A percentile compares a stretch with the other conserved stretches of the same genome.
Evolutionary conservation across 2,113 vertebrate species (phyloP).

Genomic region (Trematomus loennbergii): DNA sequence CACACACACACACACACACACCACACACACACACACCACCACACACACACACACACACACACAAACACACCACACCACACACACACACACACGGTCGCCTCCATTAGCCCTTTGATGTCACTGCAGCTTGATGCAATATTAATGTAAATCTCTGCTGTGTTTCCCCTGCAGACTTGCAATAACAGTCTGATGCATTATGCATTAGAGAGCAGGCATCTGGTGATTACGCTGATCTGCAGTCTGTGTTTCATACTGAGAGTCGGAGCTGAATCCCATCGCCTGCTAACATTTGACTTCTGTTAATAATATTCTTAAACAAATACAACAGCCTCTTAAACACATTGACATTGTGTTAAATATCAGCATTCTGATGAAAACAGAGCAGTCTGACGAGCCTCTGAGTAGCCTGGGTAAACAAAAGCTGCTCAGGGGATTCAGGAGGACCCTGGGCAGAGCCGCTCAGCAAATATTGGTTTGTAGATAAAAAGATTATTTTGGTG

Average conservation of each 20-base stretch:
- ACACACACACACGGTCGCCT: conserved; percentile 33
- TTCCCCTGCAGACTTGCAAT: conserved; percentile 70
- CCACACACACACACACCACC: too few species aligned
- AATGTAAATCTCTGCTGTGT: conserved; percentile 76
- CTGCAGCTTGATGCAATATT: conserved; percentile 77
- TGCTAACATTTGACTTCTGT: conserved; percentile 44
- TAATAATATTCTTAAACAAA: conserved; percentile 43
- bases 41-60: too few species aligned
- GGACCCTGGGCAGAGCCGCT: neutral
- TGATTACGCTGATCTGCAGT: conserved; percentile 71
- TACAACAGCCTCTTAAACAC: neutral
- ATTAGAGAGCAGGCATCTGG: conserved; percentile 70
- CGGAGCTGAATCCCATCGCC: conserved; percentile 13
- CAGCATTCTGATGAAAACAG: conserved; percentile 31
- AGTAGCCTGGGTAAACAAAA: conserved; percentile 14
- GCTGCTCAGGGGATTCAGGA: conserved; percentile 15
- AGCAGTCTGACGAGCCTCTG: conserved; percentile 8
- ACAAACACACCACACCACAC: too few species aligned
- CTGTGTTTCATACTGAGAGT: conserved; percentile 49
- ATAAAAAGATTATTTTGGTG: neutral
- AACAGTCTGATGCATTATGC: conserved; percentile 81
- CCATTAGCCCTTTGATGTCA: conserved; percentile 71
- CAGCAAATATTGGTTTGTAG: neutral
- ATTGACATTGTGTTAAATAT: neutral
- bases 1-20: too few species aligned